Conservation (phyloP, 1,140 invertebrate species). For the Scaptodrosophila lebanonensis region DNA sequence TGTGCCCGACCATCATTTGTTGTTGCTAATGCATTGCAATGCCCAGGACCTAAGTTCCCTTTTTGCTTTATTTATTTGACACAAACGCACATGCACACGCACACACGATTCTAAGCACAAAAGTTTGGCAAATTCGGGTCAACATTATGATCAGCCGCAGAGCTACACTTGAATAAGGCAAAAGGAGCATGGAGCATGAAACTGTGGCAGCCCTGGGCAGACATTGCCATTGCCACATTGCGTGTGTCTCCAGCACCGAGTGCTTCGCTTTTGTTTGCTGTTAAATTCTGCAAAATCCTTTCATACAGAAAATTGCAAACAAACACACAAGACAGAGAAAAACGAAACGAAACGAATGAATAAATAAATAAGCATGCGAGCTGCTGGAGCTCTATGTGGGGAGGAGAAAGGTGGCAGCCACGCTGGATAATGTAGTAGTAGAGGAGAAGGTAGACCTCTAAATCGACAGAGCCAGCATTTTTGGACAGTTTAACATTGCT, state of each 20-base stretch:
- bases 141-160: slow-evolving; percentile 66
- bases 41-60: slow-evolving; percentile 21
- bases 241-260: slow-evolving; percentile 20
- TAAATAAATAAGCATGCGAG: slow-evolving; percentile 64
- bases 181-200: slow-evolving; percentile 7
- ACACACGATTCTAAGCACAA: neutral
- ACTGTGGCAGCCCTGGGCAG: slow-evolving; percentile 8
- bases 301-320: slow-evolving; percentile 71
- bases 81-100: slow-evolving; percentile 10
- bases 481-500: slow-evolving; percentile 36
- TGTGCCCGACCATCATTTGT: slow-evolving; percentile 40
- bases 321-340: slow-evolving; percentile 51
- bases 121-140: slow-evolving; percentile 70
- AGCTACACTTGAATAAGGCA: slow-evolving; percentile 12
- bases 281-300: slow-evolving; percentile 59
- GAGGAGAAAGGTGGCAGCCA: no score
- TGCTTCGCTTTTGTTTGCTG: slow-evolving; percentile 53
- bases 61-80: slow-evolving; percentile 70
- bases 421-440: neutral
- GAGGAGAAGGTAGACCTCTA: no score
- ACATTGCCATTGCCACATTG: no score
- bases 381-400: slow-evolving; percentile 13
- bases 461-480: slow-evolving; percentile 62
- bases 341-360: slow-evolving; percentile 57
- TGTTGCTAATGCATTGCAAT: slow-evolving; percentile 22